Base-by-base conservation (phyloP, 1,140 invertebrate genomes). In the Sweltsa coloradensis region DNA sequence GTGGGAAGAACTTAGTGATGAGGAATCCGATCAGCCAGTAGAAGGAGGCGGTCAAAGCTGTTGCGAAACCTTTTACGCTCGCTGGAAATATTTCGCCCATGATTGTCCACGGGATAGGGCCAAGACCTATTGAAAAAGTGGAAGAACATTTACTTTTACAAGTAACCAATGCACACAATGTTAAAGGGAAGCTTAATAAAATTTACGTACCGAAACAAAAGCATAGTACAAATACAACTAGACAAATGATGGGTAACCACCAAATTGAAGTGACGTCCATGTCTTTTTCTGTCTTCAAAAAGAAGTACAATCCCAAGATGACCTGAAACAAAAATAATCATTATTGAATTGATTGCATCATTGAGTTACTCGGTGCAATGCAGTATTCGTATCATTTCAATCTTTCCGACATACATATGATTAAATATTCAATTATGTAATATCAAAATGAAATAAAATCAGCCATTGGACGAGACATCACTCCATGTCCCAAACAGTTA, bases 51-150 rank as follows among this genome's bases (percentile, higher is more conserved):
- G 83, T 81, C 4, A 87, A 69, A 0, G 82, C 78, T 1, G 82
- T 80, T 2, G 85, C 86, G 2, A 75, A 65, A 0, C 83, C 80
- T 59, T 87, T 83, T 1, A 87, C 75, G 53, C 82, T 77, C 0
- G 78, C 68, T 2, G 89, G 78, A 54, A 90, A 85, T 53, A 91
- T 75, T 64, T 93, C 85, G 1, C 80, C 81, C 73, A 89, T 81
- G 23, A 93, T 74, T 1, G 86, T 76, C 85, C 87, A 90, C 0
- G 87, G 85, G 9, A 92, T 65, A 0, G 89, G 86, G 1, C 88
- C 88, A 54, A 88, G 81, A 4, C 84, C 85, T n/a, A 55, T 13
- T 21, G 54, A 54, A n/a, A n/a, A n/a, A n/a, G n/a, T n/a, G n/a
- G n/a, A n/a, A n/a, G n/a, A n/a, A n/a, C n/a, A n/a, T n/a, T n/a